phyloP scores from a whole-genome alignment of 1,140 invertebrate genomes.

The Halictus rubicundus region DNA sequence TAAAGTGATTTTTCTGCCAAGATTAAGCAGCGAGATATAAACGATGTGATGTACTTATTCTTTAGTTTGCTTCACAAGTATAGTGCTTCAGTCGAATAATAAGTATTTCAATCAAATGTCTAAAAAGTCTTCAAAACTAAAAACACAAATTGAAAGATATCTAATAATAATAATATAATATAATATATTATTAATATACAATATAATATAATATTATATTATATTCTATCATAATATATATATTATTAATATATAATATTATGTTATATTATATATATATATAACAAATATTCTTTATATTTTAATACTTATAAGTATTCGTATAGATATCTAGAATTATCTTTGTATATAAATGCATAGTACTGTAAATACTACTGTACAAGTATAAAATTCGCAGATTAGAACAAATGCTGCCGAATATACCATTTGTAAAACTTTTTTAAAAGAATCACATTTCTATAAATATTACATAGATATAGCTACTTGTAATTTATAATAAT shows the following conservation, averaged over 20 bases:
- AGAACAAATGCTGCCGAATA: slow-evolving; percentile 55
- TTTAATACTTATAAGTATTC: slow-evolving; percentile 35
- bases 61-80: slow-evolving; percentile 16
- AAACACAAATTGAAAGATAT: slow-evolving; percentile 34
- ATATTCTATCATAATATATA: no score
- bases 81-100: slow-evolving; percentile 14
- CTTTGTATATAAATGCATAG: slow-evolving; percentile 41
- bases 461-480: slow-evolving; percentile 43
- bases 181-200: no score
- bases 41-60: slow-evolving; percentile 32
- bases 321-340: slow-evolving; percentile 27
- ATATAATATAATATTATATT: no score
- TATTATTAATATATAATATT: slow-evolving; percentile 6
- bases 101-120: slow-evolving; percentile 22
- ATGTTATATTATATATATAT: slow-evolving; percentile 15
- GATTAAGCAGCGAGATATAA: neutral
- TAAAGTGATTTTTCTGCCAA: slow-evolving; percentile 8
- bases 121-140: slow-evolving; percentile 16
- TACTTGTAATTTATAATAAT: slow-evolving; percentile 51
- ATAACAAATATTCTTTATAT: slow-evolving; percentile 22
- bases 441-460: slow-evolving; percentile 51
- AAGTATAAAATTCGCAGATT: slow-evolving; percentile 44
- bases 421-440: slow-evolving; percentile 51
- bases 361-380: slow-evolving; percentile 56
- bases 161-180: no score